Evolutionary conservation across 2,797 vertebrate genomes (phyloP), one percentile per base, ranked within the genome.

Genomic region (Ctenosaura bakeri): DNA sequence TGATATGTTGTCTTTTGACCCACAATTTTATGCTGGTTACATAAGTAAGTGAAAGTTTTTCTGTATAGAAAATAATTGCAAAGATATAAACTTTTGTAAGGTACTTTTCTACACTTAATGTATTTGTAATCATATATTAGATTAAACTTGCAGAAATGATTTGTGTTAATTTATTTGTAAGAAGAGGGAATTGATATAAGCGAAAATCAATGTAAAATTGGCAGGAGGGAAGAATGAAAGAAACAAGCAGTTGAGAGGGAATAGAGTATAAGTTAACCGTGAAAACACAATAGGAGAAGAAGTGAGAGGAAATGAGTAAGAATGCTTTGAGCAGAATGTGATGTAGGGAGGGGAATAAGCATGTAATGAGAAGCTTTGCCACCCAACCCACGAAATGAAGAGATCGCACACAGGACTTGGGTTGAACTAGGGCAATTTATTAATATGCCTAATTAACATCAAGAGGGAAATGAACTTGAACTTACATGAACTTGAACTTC

Each of bases 1-100:
- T 24, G 13, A 24, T 59, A 74, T 22, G 5, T 0, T 86, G 62
- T 7, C 18, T 64, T 93, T 88, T 90, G 66, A 81, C 92, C 76
- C 71, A 50, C n/a, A 54, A 89, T 77, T 69, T 26, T 89, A 32
- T 42, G 35, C 1, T 32, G 64, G 38, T 69, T 73, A 16, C 64
- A 46, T 1, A 20, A 90, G 18, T 24, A 50, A 73, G 26, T 64
- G 46, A 54, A 69, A 46, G 54, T 69, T 16, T 77, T 69, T 42
- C 8, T 76, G 18, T 76, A n/a, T 76, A 76, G 66, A 84, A 84
- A 84, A 52, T 50, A 46, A 71, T 69, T 71, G 29, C 32, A 84
- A 84, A 32, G 64, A 76, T 42, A 42, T 35, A 76, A 76, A 7
- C 73, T 80, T 54, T 16, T 80, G 6, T 32, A 2, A 32, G 18